Base-by-base conservation (phyloP, 2,113 vertebrate species). In the Turdus rufiventris region DNA sequence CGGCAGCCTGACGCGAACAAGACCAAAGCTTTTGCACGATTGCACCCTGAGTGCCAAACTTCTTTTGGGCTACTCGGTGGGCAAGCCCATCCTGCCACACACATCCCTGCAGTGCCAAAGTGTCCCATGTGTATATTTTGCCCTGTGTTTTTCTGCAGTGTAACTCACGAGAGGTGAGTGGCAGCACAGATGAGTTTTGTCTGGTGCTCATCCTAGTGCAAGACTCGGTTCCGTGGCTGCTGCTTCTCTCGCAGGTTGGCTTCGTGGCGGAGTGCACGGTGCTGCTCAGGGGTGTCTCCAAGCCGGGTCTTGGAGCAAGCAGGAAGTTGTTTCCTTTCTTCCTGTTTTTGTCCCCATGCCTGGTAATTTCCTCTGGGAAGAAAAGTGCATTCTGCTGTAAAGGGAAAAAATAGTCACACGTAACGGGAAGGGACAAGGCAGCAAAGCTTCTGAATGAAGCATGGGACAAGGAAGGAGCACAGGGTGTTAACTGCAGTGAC, bases 331-430 rank as follows among this genome's bases (percentile, higher is more conserved):
- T 91, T 92, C 83, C 71, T 88, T 94, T 89, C 91, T 97, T 96
- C 97, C 96, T 92, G 95, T 93, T 94, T 96, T 97, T 97, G 96
- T 97, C 92, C 94, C 77, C 29, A 18, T 75, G 67, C 76, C 74
- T 78, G 91, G 62, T 65, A 5, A 43, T 95, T 96, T 96, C 96
- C 96, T 97, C 89, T 91, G 80, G 85, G 94, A 95, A 96, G 93
- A 95, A 96, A 89, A 91, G 70, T 61, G 40, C 43, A 3, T 88
- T 93, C 83, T 95, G 60, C 73, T 70, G 76, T 29, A 54, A 82
- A 89, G 82, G 88, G 82, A 84, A 95, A 93, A 95, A 96, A 95
- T n/a, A 91, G 78, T 19, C 61, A 7, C 66, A 78, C 33, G 53
- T 93, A 91, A 96, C 6, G 88, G 91, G 89, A 91, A 93, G 63